These are phyloP conservation scores for Halocynthia roretzi DNA, from an alignment of 23 tunicate species.

Conservation along the genomic window DNA sequence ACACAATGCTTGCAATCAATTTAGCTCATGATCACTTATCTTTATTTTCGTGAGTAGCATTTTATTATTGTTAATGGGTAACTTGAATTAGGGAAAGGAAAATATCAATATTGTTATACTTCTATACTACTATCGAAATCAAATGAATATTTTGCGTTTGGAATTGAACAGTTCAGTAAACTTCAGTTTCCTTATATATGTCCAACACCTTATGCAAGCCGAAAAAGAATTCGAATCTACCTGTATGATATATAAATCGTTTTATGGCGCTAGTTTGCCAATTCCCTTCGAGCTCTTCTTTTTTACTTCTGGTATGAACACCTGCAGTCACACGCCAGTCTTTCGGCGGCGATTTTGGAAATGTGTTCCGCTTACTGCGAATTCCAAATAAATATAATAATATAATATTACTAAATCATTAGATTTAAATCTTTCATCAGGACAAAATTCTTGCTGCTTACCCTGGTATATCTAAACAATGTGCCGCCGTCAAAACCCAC, in stretches of 20 bases:
- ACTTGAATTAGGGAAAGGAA: too few relatives aligned
- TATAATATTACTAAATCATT: too few relatives aligned
- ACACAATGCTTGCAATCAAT: too few relatives aligned
- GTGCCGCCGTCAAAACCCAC: constrained; percentile 83
- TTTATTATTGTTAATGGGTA: too few relatives aligned
- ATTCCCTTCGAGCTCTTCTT: constrained; percentile 3
- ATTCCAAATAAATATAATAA: neutral
- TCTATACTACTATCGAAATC: too few relatives aligned
- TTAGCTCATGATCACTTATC: too few relatives aligned
- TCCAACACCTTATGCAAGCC: too few relatives aligned
- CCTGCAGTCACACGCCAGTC: constrained; percentile 76
- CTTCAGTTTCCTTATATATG: too few relatives aligned
- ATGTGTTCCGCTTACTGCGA: constrained; percentile 30
- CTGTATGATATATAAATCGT: constrained; percentile 35
- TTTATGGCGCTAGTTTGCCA: constrained; percentile 55
- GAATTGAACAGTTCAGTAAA: neutral
- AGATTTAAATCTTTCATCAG: too few relatives aligned
- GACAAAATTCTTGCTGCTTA: neutral
- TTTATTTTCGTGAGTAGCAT: too few relatives aligned
- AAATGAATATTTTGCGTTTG: neutral
- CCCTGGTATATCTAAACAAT: constrained; percentile 58
- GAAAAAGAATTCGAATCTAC: constrained; percentile 12
- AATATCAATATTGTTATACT: too few relatives aligned
- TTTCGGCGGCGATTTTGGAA: constrained; percentile 36
- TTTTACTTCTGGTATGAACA: constrained; percentile 28